These are phyloP conservation scores for Notiomystis cincta DNA, from an alignment of 2,113 vertebrate species.

Conservation along the genomic window DNA sequence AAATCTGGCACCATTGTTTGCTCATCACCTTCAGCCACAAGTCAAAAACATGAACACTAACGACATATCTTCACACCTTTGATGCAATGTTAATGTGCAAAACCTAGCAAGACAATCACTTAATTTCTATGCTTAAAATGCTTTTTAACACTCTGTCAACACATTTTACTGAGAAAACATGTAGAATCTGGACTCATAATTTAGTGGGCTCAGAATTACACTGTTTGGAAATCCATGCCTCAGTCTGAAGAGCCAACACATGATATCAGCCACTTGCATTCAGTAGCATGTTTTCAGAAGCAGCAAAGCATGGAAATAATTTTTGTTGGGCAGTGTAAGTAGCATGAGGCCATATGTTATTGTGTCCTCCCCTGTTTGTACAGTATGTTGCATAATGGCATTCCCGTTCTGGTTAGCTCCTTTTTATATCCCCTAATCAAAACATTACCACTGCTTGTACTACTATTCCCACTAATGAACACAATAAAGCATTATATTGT, in stretches of 20 bases:
- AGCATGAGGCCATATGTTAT: neutral
- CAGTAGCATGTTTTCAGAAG: neutral
- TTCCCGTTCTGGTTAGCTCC: neutral
- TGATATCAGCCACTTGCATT: neutral
- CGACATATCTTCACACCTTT: neutral
- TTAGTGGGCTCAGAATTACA: neutral
- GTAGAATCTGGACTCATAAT: neutral
- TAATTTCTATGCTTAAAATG: neutral
- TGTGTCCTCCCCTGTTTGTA: neutral
- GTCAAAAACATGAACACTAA: neutral
- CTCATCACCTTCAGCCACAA: neutral
- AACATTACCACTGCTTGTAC: neutral
- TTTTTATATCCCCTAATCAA: neutral
- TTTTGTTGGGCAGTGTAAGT: neutral
- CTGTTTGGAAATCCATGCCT: neutral
- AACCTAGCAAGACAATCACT: neutral
- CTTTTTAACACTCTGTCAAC: neutral
- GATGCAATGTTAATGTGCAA: neutral
- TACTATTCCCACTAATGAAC: neutral
- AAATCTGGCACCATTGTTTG: neutral
- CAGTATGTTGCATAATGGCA: neutral
- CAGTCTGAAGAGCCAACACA: neutral
- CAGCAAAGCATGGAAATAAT: neutral
- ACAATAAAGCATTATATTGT: neutral
- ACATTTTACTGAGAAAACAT: neutral